Evolutionary conservation across 2,888 invertebrate species (phyloP).

Genomic region (Dryadula phaetusa): DNA sequence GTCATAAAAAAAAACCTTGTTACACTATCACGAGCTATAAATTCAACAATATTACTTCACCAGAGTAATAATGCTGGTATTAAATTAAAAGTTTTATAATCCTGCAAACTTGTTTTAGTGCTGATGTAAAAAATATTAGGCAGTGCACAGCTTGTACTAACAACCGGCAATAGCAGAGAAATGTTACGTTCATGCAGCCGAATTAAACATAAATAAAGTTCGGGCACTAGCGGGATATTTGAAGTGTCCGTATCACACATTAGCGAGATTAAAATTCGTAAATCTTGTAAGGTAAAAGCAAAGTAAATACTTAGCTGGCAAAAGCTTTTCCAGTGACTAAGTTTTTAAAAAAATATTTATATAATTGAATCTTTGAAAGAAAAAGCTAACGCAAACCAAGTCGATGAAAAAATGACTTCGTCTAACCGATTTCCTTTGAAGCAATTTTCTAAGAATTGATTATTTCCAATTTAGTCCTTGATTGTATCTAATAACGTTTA

Average conservation of each 20-base stretch:
- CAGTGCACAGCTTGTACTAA: slow-evolving; percentile 49
- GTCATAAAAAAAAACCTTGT: background rate
- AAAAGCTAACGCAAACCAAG: slow-evolving; percentile 1
- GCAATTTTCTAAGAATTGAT: slow-evolving; percentile 36
- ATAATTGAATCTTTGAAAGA: slow-evolving; percentile 32
- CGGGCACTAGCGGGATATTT: slow-evolving; percentile 63
- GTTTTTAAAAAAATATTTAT: slow-evolving; percentile 29
- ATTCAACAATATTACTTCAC: slow-evolving; percentile 29
- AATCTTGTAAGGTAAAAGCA: slow-evolving; percentile 61
- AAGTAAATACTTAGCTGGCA: slow-evolving; percentile 56
- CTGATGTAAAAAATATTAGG: slow-evolving; percentile 46
- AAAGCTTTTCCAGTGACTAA: background rate
- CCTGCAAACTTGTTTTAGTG: slow-evolving; percentile 36
- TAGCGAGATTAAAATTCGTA: slow-evolving; percentile 79
- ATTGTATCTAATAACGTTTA: slow-evolving; percentile 38
- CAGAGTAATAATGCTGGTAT: slow-evolving; percentile 36
- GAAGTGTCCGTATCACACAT: slow-evolving; percentile 70
- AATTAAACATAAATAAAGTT: slow-evolving; percentile 60
- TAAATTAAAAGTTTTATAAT: slow-evolving; percentile 40
- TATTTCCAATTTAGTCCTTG: slow-evolving; percentile 35
- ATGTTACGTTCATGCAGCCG: slow-evolving; percentile 45
- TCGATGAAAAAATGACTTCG: slow-evolving; percentile 42
- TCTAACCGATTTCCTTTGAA: slow-evolving; percentile 39
- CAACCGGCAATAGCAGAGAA: slow-evolving; percentile 41
- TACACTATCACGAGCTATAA: slow-evolving; percentile 21